These are phyloP conservation scores for Euleptes europaea DNA, from an alignment of 2,113 vertebrate genomes.

Conservation along the genomic window DNA sequence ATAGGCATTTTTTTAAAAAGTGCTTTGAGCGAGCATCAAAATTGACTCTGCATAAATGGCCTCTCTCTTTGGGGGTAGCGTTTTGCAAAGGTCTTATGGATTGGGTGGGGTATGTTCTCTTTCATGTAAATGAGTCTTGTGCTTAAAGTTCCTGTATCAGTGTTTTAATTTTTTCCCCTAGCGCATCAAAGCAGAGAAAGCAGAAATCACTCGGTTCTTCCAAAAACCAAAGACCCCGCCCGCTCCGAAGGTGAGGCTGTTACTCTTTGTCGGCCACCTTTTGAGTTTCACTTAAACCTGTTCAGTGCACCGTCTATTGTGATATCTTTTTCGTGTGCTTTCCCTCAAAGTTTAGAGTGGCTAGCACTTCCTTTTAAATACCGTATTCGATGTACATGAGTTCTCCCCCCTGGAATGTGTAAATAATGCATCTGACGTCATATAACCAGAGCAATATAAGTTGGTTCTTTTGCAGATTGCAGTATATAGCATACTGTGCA, in stretches of 20 bases:
- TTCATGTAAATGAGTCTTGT: neutral
- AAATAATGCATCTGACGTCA: too few species aligned
- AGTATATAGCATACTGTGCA: neutral
- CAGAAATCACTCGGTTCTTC: slow-evolving; percentile 94
- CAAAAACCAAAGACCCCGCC: slow-evolving; percentile 92
- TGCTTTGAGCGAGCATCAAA: too few species aligned
- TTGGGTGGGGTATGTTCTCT: neutral
- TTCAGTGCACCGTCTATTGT: neutral
- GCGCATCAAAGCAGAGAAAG: slow-evolving; percentile 94
- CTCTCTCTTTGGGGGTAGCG: rapidly evolving
- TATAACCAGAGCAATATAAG: too few species aligned
- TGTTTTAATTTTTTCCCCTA: slow-evolving; percentile 53
- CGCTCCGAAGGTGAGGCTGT: slow-evolving; percentile 86
- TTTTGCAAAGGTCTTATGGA: too few species aligned
- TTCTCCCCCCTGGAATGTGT: too few species aligned
- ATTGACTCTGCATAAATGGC: too few species aligned
- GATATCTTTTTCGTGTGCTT: neutral
- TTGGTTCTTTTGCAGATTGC: too few species aligned
- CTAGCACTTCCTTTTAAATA: too few species aligned
- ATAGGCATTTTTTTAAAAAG: too few species aligned
- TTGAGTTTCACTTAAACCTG: neutral
- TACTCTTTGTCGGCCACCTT: neutral
- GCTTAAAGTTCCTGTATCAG: neutral
- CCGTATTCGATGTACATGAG: too few species aligned
- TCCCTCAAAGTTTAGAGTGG: neutral